Evolutionary conservation across 2,113 vertebrate genomes (phyloP), one percentile per base, ranked within the genome.

Genomic region (Serinus canaria): DNA sequence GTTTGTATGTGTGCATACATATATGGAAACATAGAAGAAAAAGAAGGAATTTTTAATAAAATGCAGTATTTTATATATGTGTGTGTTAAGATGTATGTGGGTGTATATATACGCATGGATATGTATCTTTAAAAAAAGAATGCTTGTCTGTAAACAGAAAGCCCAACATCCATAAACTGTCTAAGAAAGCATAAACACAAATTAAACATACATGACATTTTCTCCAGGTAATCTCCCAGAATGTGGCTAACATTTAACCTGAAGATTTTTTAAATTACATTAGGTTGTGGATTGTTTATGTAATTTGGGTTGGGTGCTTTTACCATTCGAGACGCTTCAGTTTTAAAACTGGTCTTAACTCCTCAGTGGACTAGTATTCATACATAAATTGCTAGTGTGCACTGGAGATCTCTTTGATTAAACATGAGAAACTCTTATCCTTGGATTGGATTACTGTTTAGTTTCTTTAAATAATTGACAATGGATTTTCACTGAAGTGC

Each of bases 401-500:
- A 35, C n/a, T 80, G 30, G 50, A 85, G n/a, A 69, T 79, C 70
- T 88, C 37, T 90, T 94, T 64, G 85, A 62, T 87, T 91, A 94
- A 90, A 85, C 58, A 76, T 92, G 70, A 88, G 78, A 88, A 94
- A 83, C 90, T 94, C 44, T 84, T 84, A 79, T 83, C 62, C 60
- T 94, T 90, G 76, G n/a, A 58, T 83, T 90, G 52, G 58, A 60
- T 95, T 94, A 93, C 70, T 91, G 44, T 95, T 91, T 95, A 95
- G 78, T 96, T 94, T 94, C 78, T 90, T 87, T 94, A 87, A 96
- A 95, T 89, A 90, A 91, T 95, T 95, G 58, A 93, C 37, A 46
- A 15, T 31, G 33, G 39, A 47, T 93, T 95, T 95, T 93, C 3
- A 11, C n/a, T 85, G 78, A 82, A 92, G 74, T 81, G 62, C 53